Percentiles rank a stretch among this genome's conserved stretches.
Conservation (phyloP, 1,140 invertebrate species). For the Solen grandis region DNA sequence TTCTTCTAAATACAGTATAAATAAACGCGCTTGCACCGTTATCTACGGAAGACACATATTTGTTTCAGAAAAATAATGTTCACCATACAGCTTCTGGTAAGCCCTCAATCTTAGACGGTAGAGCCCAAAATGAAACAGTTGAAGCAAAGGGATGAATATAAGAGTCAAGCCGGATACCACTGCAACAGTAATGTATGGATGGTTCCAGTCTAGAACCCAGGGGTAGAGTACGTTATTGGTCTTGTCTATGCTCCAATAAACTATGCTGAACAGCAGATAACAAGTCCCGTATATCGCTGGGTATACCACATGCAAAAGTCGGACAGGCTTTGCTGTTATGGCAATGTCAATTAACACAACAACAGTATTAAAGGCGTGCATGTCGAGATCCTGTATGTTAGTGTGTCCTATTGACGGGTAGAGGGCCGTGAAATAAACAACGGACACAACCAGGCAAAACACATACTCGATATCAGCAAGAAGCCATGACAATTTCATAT, state of each 20-base stretch:
- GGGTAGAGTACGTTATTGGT: conserved; percentile 66
- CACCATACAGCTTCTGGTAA: neutral
- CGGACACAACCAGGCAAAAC: conserved; percentile 60
- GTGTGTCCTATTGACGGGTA: conserved; percentile 47
- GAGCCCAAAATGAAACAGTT: conserved; percentile 33
- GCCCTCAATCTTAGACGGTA: neutral
- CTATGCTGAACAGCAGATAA: conserved; percentile 67
- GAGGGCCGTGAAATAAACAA: conserved; percentile 68
- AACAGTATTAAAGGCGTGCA: conserved; percentile 67
- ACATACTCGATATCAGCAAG: conserved; percentile 62
- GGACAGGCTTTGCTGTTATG: conserved; percentile 64
- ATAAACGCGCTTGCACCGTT: too few relatives aligned
- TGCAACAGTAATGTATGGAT: conserved; percentile 56
- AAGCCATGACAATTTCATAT: conserved; percentile 66
- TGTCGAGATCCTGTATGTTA: conserved; percentile 56
- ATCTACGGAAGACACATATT: too few relatives aligned
- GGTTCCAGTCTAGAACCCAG: conserved; percentile 71
- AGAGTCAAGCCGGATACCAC: conserved; percentile 54
- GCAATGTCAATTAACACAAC: conserved; percentile 65
- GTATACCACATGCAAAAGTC: conserved; percentile 67
- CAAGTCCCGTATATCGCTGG: conserved; percentile 63
- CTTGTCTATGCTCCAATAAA: conserved; percentile 68
- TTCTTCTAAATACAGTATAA: too few relatives aligned
- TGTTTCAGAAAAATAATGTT: too few relatives aligned
- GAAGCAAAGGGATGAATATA: conserved; percentile 62